Conservation (phyloP, 2,888 invertebrate species). For the Orthosia incerta region DNA sequence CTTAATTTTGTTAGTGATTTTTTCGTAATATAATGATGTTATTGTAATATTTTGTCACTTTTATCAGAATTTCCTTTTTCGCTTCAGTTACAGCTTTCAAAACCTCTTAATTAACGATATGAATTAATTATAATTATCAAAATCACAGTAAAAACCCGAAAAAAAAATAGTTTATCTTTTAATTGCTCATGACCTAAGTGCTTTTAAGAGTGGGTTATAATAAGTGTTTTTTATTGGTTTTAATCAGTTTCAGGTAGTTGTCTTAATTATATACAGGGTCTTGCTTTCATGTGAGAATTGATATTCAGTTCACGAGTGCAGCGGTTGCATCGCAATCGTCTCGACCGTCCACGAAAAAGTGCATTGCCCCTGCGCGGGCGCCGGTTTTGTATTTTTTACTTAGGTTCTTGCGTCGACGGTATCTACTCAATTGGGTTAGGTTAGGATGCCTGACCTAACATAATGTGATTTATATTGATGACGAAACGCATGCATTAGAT, state of each 20-base stretch:
- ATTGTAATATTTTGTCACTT: background rate
- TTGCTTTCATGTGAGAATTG: constrained; percentile 71
- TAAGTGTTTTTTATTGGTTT: constrained; percentile 5
- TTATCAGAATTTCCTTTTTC: background rate
- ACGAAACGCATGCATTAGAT: constrained; percentile 57
- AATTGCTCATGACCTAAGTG: constrained; percentile 2
- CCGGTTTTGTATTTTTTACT: constrained; percentile 76
- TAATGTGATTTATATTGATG: constrained; percentile 85
- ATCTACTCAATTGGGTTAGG: constrained; percentile 85
- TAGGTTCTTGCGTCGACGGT: constrained; percentile 76
- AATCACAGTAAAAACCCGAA: background rate
- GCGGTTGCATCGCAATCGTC: constrained; percentile 77
- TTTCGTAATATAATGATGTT: background rate
- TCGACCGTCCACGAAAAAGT: constrained; percentile 85
- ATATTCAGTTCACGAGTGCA: constrained; percentile 81
- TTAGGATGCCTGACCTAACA: constrained; percentile 89
- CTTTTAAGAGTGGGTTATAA: constrained; percentile 11
- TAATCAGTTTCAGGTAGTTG: constrained; percentile 28
- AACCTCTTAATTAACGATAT: background rate
- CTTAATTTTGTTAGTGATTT: background rate
- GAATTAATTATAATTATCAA: background rate
- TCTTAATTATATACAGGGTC: background rate
- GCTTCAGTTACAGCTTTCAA: background rate
- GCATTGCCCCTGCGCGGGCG: constrained; percentile 85
- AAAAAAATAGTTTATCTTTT: background rate